Conservation (phyloP, 2,113 vertebrate genomes). For the Tyto alba region DNA sequence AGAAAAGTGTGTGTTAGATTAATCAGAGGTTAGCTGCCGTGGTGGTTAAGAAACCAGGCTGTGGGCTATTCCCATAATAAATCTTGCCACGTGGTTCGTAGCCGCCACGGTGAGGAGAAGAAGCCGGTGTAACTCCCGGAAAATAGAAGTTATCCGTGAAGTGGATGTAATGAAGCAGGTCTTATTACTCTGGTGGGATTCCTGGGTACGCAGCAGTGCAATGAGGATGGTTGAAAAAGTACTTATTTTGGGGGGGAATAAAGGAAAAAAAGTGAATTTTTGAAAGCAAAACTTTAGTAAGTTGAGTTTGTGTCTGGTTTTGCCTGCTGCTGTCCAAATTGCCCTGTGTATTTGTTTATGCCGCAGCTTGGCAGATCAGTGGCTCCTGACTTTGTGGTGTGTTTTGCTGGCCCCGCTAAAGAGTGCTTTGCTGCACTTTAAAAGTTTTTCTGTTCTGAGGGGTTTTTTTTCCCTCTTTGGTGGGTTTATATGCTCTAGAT, state of each 20-base stretch:
- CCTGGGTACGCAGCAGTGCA: background rate
- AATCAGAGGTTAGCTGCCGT: background rate
- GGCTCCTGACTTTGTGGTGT: background rate
- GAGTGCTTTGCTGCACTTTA: background rate
- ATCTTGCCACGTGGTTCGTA: background rate
- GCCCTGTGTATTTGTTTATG: background rate
- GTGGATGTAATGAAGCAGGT: background rate
- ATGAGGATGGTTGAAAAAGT: background rate
- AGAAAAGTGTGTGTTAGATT: background rate
- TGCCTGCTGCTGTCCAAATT: background rate
- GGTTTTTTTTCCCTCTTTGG: accelerated
- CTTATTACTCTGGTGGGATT: background rate
- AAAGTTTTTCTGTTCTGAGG: background rate
- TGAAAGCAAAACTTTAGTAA: background rate
- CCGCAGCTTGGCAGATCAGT: background rate
- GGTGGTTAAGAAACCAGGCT: background rate
- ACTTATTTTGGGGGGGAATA: accelerated
- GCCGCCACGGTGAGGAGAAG: background rate
- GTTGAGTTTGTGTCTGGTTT: background rate
- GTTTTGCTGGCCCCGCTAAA: background rate
- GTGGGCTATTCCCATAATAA: background rate
- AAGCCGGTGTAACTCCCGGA: background rate
- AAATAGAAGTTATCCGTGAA: background rate
- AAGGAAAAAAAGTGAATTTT: background rate
- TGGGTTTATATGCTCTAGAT: accelerated